A percentile compares a stretch with the other conserved stretches of the same genome.
phyloP scores from a whole-genome alignment of 37 sponge, comb jelly and placozoan genomes.

The Petrosia ficiformis region DNA sequence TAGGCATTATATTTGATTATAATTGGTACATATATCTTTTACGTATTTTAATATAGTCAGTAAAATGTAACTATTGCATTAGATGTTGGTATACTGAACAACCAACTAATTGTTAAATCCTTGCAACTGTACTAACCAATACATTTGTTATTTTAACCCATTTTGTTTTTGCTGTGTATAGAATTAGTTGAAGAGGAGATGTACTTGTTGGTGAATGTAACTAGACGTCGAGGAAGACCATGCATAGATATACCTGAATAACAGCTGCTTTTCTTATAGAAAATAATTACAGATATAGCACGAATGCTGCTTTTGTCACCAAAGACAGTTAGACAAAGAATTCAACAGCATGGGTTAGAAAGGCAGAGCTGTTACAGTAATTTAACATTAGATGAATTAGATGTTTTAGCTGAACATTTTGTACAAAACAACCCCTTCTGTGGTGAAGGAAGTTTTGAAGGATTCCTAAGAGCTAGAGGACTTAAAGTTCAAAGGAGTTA shows the following conservation, averaged over 20 bases:
- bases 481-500: constrained; percentile 18
- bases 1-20: too few species aligned
- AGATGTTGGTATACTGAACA: too few species aligned
- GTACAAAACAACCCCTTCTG: background rate
- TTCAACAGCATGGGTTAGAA: constrained; percentile 3
- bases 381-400: background rate
- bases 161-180: too few species aligned
- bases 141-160: too few species aligned
- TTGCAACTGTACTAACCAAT: too few species aligned
- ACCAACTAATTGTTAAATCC: too few species aligned
- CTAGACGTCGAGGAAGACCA: constrained; percentile 10
- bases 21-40: too few species aligned
- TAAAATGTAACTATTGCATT: too few species aligned
- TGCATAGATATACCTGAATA: constrained; percentile 1
- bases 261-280: background rate
- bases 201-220: too few species aligned
- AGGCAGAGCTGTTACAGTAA: too few species aligned
- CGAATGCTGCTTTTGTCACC: constrained; percentile 13
- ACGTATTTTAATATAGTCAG: too few species aligned
- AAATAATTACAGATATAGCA: constrained; percentile 13
- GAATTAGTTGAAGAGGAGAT: too few species aligned
- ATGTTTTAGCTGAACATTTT: background rate
- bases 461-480: constrained; percentile 10
- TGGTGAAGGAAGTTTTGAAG: constrained; percentile 18
- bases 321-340: constrained; percentile 2